These are phyloP conservation scores for Rhinatrema bivittatum DNA, from an alignment of 2,797 vertebrate species.

Conservation along the genomic window DNA sequence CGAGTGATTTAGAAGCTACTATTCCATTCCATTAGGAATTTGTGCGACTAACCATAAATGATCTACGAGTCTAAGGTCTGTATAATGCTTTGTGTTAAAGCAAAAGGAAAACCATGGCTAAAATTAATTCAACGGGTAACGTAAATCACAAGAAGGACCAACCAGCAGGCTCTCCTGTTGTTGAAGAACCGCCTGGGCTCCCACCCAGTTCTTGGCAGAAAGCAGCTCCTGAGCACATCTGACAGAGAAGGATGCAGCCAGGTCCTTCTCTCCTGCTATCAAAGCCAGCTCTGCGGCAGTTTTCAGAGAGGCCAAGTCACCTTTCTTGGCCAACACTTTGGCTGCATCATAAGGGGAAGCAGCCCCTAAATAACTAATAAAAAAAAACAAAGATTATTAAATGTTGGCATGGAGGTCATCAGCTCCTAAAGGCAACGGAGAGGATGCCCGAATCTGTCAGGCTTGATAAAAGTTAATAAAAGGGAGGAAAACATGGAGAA, in stretches of 20 bases:
- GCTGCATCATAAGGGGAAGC: conserved; percentile 80
- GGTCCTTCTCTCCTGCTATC: conserved; percentile 62
- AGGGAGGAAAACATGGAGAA: no score
- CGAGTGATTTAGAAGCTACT: no score
- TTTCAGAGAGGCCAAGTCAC: conserved; percentile 72
- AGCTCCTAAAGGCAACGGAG: not conserved
- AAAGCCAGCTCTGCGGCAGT: conserved; percentile 69
- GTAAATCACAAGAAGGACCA: no score
- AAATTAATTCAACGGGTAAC: no score
- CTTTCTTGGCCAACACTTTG: conserved; percentile 86
- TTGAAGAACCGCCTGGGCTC: conserved; percentile 70
- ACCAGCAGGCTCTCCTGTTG: conserved; percentile 73
- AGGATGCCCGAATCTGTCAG: no score
- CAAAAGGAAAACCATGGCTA: no score
- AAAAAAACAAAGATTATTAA: conserved; percentile 3
- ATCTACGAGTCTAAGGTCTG: no score
- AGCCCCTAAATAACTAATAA: conserved; percentile 78
- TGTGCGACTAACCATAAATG: no score
- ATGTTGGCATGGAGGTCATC: not conserved
- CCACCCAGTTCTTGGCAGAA: conserved; percentile 72
- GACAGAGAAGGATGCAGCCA: conserved; percentile 73
- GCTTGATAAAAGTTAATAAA: no score
- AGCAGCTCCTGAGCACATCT: conserved; percentile 82
- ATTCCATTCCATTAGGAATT: no score
- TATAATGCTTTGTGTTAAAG: no score